phyloP scores from a whole-genome alignment of 2,797 vertebrate genomes.

The Adelosebastes latens region DNA sequence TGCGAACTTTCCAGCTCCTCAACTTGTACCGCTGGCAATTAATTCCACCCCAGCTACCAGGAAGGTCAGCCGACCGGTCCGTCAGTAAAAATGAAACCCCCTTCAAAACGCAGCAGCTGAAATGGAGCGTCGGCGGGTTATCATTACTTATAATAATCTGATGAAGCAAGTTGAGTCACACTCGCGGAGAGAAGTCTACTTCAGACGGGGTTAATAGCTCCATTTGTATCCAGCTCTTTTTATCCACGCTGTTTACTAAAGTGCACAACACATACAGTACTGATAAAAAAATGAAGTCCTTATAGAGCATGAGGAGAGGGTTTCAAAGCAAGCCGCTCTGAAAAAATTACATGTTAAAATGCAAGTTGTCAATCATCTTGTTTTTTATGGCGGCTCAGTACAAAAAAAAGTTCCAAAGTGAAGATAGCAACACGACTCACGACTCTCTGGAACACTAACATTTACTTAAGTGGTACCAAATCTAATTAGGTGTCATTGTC shows the following conservation, averaged over 20 bases:
- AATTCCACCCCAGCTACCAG: not conserved
- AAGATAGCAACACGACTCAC: not conserved
- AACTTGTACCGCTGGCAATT: not conserved
- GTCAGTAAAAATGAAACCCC: not conserved
- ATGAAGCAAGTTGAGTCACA: conserved; percentile 56
- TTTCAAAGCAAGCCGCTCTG: not conserved
- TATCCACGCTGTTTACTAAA: not conserved
- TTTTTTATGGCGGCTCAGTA: not conserved
- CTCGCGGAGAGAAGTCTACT: not conserved
- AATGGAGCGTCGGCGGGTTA: conserved; percentile 1
- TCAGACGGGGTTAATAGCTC: not conserved
- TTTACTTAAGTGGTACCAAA: not conserved
- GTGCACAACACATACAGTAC: not conserved
- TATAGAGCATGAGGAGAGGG: not conserved
- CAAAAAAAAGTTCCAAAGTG: not conserved
- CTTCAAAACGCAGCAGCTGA: not conserved
- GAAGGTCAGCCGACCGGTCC: not conserved
- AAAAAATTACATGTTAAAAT: not conserved
- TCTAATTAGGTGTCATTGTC: not conserved
- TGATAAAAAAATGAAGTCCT: not conserved
- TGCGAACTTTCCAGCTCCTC: not conserved
- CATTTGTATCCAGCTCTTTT: not conserved
- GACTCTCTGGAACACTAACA: not conserved
- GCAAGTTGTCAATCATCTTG: not conserved
- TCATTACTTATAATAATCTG: conserved; percentile 29